Percentiles rank a stretch among this genome's conserved stretches.
Evolutionary conservation across 2,113 vertebrate species (phyloP).

Genomic region (Oncorhynchus kisutch): DNA sequence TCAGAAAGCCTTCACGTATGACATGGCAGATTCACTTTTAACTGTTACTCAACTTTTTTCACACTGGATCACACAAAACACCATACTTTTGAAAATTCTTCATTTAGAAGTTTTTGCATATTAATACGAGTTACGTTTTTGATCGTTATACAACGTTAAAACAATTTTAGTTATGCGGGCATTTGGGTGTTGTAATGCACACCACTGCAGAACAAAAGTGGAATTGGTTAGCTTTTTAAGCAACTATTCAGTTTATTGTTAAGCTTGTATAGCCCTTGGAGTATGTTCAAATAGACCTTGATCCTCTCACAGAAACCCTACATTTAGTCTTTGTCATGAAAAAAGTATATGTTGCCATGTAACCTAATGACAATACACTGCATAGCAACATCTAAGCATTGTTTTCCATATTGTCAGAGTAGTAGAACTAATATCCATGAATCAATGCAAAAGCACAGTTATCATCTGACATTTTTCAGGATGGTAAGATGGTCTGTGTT

Average conservation of each 20-base stretch:
- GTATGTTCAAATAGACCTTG: constrained; percentile 59
- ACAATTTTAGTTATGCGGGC: constrained; percentile 39
- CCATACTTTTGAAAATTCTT: constrained; percentile 54
- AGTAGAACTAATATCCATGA: constrained; percentile 54
- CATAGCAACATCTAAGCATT: constrained; percentile 65
- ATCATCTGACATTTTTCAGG: constrained; percentile 49
- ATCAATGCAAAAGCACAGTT: constrained; percentile 69
- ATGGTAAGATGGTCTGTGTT: constrained; percentile 36
- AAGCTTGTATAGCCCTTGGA: constrained; percentile 76
- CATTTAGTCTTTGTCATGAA: constrained; percentile 18
- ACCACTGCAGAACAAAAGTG: constrained; percentile 46
- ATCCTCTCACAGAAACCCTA: constrained; percentile 34
- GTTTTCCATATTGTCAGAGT: constrained; percentile 33
- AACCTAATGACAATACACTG: constrained; percentile 41
- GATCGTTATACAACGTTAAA: constrained; percentile 66
- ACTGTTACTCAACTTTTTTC: constrained; percentile 42
- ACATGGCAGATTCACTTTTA: constrained; percentile 40
- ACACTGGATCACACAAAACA: constrained; percentile 38
- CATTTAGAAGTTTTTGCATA: constrained; percentile 73
- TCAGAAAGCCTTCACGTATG: constrained; percentile 42
- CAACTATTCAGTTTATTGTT: constrained; percentile 53
- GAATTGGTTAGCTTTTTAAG: constrained; percentile 46
- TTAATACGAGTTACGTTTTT: constrained; percentile 52
- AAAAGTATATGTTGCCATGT: constrained; percentile 30
- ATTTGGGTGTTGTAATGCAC: constrained; percentile 47